These are phyloP conservation scores for Charanyca ferruginea DNA, from an alignment of 2,888 invertebrate species.

Conservation along the genomic window DNA sequence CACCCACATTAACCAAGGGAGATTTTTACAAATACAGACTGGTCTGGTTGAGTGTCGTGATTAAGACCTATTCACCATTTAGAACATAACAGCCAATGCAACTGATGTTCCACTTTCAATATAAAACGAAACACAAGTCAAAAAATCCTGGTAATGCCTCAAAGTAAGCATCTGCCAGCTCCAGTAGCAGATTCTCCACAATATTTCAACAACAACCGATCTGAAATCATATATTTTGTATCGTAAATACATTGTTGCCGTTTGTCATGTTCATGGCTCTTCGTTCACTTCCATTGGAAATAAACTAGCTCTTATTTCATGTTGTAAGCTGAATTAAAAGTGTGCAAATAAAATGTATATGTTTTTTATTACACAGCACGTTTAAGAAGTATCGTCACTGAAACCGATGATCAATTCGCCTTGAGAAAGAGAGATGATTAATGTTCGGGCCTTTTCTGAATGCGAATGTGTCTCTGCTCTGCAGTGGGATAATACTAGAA, in stretches of 20 bases:
- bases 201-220: conserved; percentile 56
- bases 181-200: conserved; percentile 45
- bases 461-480: no score
- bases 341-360: not conserved
- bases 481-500: no score
- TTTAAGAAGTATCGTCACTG: no score
- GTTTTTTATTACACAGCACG: no score
- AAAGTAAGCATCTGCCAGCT: conserved; percentile 41
- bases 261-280: conserved; percentile 45
- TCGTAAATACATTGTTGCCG: conserved; percentile 52
- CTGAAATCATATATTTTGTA: conserved; percentile 55
- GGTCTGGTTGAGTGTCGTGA: no score
- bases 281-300: conserved; percentile 30
- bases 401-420: no score
- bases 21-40: no score
- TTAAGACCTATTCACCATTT: no score
- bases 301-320: conserved; percentile 34
- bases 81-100: not conserved
- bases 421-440: no score
- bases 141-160: conserved; percentile 24
- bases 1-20: no score
- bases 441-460: no score
- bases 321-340: conserved; percentile 8
- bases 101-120: not conserved
- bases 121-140: conserved; percentile 11